Base-by-base conservation (phyloP, 2,888 invertebrate species). In the Cordilura impudica region DNA sequence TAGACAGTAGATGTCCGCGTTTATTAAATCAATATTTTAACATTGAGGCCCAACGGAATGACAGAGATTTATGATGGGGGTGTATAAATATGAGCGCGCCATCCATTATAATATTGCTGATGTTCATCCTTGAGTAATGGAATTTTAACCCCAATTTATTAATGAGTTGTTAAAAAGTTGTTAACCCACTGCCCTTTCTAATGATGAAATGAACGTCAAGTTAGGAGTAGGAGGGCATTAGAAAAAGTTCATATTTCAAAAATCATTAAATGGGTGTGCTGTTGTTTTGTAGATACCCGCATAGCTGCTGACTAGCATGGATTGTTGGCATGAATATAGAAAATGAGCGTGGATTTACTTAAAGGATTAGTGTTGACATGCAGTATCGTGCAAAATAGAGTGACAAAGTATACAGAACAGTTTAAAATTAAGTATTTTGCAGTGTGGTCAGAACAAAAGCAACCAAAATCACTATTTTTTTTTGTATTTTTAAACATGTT, bases 71-170 rank as follows among this genome's bases (percentile, higher is more conserved):
- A 74, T 78, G 63, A 70, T 63, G 39, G 29, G 53, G 61, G 47
- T 45, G 53, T 16, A 26, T 23, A 14, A 14, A 23, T 12, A 35
- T 14, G 29, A 35, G 12, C 8, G 29, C 16, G 10, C 2, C 10
- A 12, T 45, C 7, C 21, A 12, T 29, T 3, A 35, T 10, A 47
- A 35, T 56, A 5, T 21, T 69, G 14, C 29, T 39, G 23, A 18
- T 31, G 12, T 63, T 45, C 10, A 60, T 35, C 7, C 53, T 73
- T 53, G 69, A 75, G 58, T 75, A 81, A 78, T 81, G 78, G 69
- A 78, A 81, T 81, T 81, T 83, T 82, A 83, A 83, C 81, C 82
- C 83, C 80, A 82, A 81, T 77, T 83, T 83, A 81, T 83, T 83
- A 83, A 83, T 81, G 82, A 79, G 74, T 82, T 58, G 72, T 56